These are phyloP conservation scores for Hydriomena furcata DNA, from an alignment of 2,888 invertebrate species.

Conservation along the genomic window DNA sequence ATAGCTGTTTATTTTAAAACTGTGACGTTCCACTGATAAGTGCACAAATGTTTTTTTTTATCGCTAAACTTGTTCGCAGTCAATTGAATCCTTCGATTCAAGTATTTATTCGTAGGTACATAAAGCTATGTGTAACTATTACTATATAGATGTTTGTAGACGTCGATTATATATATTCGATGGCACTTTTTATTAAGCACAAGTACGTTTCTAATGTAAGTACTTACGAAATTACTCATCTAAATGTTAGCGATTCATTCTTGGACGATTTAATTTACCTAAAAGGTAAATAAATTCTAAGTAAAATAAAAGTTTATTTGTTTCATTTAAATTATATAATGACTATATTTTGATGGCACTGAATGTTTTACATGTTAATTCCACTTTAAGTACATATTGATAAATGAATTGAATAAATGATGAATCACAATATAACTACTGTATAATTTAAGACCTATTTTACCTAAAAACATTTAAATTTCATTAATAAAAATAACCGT, in stretches of 20 bases:
- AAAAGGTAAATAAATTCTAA: too few relatives aligned
- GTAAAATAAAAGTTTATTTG: slow-evolving; percentile 21
- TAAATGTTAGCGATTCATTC: slow-evolving; percentile 8
- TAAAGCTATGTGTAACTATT: slow-evolving; percentile 3
- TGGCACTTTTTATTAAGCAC: slow-evolving; percentile 23
- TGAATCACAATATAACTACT: slow-evolving; percentile 21
- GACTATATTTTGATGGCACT: not conserved
- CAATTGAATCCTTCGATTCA: slow-evolving; percentile 6
- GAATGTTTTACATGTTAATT: slow-evolving; percentile 14
- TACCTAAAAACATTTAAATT: slow-evolving; percentile 1
- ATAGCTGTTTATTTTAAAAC: slow-evolving; percentile 2
- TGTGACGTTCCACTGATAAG: not conserved
- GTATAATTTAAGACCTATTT: slow-evolving; percentile 31
- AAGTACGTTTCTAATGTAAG: slow-evolving; percentile 11
- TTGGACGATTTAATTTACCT: slow-evolving; percentile 22
- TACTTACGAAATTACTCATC: slow-evolving; percentile 6
- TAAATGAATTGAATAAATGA: slow-evolving; percentile 26
- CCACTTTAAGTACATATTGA: not conserved
- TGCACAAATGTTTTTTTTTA: slow-evolving; percentile 19
- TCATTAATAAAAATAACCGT: not conserved
- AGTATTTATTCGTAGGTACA: slow-evolving; percentile 1
- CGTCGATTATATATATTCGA: slow-evolving; percentile 11
- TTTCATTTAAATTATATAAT: slow-evolving; percentile 13
- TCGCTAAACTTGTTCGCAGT: slow-evolving; percentile 7
- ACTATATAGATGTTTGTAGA: slow-evolving; percentile 10